phyloP scores from a whole-genome alignment of 2,797 vertebrate species.

The Gymnocypris eckloni region DNA sequence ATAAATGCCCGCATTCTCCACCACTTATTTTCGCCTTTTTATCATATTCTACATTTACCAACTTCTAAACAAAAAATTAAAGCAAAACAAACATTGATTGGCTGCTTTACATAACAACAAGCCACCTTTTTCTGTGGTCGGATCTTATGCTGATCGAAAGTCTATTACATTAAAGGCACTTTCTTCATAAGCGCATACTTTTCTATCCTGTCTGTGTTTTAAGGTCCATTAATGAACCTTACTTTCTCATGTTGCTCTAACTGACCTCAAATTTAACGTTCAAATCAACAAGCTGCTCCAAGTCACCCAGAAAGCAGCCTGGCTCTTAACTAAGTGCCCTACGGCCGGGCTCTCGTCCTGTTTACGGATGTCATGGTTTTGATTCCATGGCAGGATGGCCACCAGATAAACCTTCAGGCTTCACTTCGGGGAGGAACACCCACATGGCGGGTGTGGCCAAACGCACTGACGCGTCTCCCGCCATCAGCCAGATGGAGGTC shows the following conservation, averaged over 20 bases:
- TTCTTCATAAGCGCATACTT: neutral
- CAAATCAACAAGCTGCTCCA: conserved; percentile 19
- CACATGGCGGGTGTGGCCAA: conserved; percentile 67
- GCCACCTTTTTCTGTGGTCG: neutral
- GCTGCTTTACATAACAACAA: neutral
- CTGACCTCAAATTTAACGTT: conserved; percentile 27
- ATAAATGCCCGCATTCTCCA: neutral
- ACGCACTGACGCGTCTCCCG: conserved; percentile 70
- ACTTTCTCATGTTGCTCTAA: neutral
- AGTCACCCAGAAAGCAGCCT: conserved; percentile 14
- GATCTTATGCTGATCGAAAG: neutral
- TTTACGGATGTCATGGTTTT: conserved; percentile 26
- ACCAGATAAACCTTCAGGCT: conserved; percentile 67
- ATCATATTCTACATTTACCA: neutral
- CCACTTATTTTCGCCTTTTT: neutral
- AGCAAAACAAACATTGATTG: neutral
- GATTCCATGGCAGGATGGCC: conserved; percentile 56
- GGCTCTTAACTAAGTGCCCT: conserved; percentile 11
- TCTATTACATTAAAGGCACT: neutral
- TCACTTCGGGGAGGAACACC: conserved; percentile 61
- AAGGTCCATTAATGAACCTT: neutral
- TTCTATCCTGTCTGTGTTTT: neutral
- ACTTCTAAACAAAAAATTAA: neutral
- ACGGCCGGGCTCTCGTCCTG: neutral
- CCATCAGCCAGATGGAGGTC: conserved; percentile 74